Evolutionary conservation across 2,113 vertebrate genomes (phyloP), one percentile per base, ranked within the genome.

Genomic region (Nothocercus julius): DNA sequence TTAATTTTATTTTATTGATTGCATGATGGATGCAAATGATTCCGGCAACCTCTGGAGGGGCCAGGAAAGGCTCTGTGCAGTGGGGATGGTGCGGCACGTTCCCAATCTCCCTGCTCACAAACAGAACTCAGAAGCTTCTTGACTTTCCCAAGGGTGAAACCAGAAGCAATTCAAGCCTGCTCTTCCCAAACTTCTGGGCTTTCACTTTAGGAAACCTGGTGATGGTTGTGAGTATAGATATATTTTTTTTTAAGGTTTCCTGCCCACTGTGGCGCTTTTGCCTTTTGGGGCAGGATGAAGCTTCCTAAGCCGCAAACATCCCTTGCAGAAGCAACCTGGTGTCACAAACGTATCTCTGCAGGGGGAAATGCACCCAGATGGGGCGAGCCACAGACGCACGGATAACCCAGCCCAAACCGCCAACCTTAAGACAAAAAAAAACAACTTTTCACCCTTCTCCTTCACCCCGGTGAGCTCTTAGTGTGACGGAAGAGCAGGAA

Each of bases 331-430:
- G 49, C 21, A 49, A 22, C 49, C 21, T 11, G 21, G 49, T 22
- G 21, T 22, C 21, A 5, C 49, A 22, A 22, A 49, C 49, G 21
- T 11, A 22, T 49, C 49, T 49, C 49, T 49, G 49, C 49, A 20
- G 11, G 49, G 49, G 21, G 49, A 49, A 49, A 49, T 38, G 32
- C 2, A 6, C 0, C 0, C 19, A 9, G 1, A 2, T 0, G 36
- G 27, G n/a, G 27, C 13, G 16, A 88, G 62, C 38, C 27, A 64
- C 73, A 49, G n/a, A 70, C 36, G 15, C 11, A 49, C 11, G 40
- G 47, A 14, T 18, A 25, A 70, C 40, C 53, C 85, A 82, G 6
- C 24, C 32, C 22, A 4, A 59, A 21, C 18, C 28, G 49, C 40
- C 56, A 11, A 16, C 25, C 30, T 54, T 44, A 21, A 24, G 68